Evolutionary conservation across 2,888 invertebrate species (phyloP), one percentile per base, ranked within the genome.

Genomic region (Troides aeacus): DNA sequence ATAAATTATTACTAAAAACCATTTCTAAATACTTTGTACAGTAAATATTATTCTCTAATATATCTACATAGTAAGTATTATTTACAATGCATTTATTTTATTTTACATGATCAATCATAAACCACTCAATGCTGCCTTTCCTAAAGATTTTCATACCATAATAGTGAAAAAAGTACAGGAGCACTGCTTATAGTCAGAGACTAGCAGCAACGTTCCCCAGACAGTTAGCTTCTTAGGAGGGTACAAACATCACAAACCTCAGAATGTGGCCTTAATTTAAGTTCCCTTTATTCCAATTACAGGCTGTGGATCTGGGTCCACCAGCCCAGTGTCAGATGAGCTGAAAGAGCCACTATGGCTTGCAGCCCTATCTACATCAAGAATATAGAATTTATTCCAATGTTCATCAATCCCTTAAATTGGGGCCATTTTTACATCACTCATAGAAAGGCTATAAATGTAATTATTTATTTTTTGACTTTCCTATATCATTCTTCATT

Each of bases 401-500:
- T n/a, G n/a, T 6, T 53, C 53, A 10, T n/a, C 53, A 53, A 5
- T 50, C 5, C 17, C 1, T 18, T 15, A 50, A 53, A n/a, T 18
- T 12, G 1, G 0, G n/a, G 18, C 8, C n/a, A 7, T n/a, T 53
- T n/a, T 50, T 18, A 17, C 18, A 17, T 50, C 15, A 15, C 15
- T 50, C 10, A 4, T 15, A 15, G 15, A 15, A 50, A 15, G 17
- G 10, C 10, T 50, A 39, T 39, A 39, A 5, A 50, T 50, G 5
- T 53, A 18, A n/a, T 18, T n/a, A 53, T 53, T n/a, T n/a, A n/a
- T n/a, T n/a, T n/a, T 36, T 30, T 30, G 2, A 60, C 36, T 78
- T 77, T 67, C 75, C 74, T 42, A 66, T 50, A 64, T 84, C 78
- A 69, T 81, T 79, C 61, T 75, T 72, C 3, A 83, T 69, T 71